Conservation (phyloP, 1,140 invertebrate genomes). For the Anagrus nilaparvatae region DNA sequence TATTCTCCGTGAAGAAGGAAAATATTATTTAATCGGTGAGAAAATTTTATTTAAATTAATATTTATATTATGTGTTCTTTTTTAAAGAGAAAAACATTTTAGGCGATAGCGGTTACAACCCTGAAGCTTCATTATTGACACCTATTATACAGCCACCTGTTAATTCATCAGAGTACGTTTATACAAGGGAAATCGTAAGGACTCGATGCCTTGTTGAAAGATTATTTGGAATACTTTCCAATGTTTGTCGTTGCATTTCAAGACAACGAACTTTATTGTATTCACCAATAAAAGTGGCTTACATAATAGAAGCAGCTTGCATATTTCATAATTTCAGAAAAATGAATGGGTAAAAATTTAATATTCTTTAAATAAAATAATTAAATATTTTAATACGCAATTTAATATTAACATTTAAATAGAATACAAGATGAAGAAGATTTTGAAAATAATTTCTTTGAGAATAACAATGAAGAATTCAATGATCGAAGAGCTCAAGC, state of each 20-base stretch:
- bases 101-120: not conserved
- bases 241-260: not conserved
- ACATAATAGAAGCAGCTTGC: not conserved
- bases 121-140: not conserved
- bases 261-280: not conserved
- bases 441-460: too few relatives aligned
- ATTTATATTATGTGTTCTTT: not conserved
- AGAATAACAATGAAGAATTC: too few relatives aligned
- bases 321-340: not conserved
- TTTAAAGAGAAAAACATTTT: not conserved
- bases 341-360: not conserved
- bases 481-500: too few relatives aligned
- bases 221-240: not conserved
- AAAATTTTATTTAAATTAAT: not conserved
- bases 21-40: not conserved
- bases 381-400: too few relatives aligned
- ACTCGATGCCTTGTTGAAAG: not conserved
- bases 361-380: too few relatives aligned
- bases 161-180: not conserved
- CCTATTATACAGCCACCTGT: not conserved
- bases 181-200: not conserved
- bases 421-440: too few relatives aligned
- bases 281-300: not conserved
- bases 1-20: not conserved
- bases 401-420: too few relatives aligned